Base-by-base conservation (phyloP, 2,888 invertebrate genomes). In the Mimas tiliae region DNA sequence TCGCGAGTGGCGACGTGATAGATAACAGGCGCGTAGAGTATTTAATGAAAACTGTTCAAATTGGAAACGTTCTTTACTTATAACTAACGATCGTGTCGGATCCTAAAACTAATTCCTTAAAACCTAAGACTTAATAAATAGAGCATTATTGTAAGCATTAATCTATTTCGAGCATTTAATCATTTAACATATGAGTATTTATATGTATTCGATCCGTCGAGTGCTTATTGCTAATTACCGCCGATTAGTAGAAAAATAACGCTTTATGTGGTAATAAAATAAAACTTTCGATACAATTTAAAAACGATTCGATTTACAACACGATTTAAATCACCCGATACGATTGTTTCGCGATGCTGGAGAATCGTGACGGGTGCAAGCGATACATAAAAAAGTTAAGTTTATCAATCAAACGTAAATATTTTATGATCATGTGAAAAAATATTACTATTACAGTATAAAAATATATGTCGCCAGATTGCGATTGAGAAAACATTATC, bases 221-320 rank as follows among this genome's bases (percentile, higher is more conserved):
- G 11, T 19, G 0, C 38, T 58, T 38, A n/a, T 6, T 58, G 7
- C 11, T 38, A 42, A 42, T 38, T 38, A 19, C 42, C 12, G 11
- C 21, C 19, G 19, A 6, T 19, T 21, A 50, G 50, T 58, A 58
- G 4, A 58, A 58, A 58, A 58, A 58, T 58, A 58, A 58, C 58
- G 58, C 58, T 58, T 42, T 58, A 19, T 58, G 19, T 58, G 1
- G 58, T 42, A 58, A 12, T 58, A 58, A 58, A 58, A 58, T 58
- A 58, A 58, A 58, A 19, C 19, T 58, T 19, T 58, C 11, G 19
- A 58, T 19, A 42, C 38, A 19, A 58, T 58, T 42, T 38, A 19
- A 42, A 27, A 58, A 58, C 58, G 58, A 42, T 42, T 19, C 58
- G 42, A 58, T 8, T 50, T 19, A 42, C 42, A 58, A 58, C 58